Conservation (phyloP, 1,140 invertebrate genomes). For the Pachyrhynchus sulphureomaculatus region DNA sequence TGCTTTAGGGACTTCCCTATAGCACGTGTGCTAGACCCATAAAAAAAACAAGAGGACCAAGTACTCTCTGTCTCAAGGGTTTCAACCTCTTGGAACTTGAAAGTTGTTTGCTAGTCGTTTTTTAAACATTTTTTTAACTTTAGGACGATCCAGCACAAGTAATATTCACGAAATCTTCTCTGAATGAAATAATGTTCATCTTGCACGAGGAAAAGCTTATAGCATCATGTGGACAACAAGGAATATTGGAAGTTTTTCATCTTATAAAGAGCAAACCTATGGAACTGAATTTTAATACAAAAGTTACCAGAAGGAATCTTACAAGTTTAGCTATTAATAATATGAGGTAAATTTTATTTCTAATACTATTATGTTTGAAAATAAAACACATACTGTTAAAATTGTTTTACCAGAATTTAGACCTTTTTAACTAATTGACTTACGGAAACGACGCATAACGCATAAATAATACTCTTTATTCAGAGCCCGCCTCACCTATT, state of each 20-base stretch:
- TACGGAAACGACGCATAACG: too few species aligned
- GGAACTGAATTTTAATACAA: constrained; percentile 26
- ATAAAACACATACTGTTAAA: neutral
- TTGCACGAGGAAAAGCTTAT: constrained; percentile 45
- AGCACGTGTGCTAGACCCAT: too few species aligned
- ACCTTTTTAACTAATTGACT: too few species aligned
- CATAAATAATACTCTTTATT: too few species aligned
- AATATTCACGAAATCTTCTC: constrained; percentile 40
- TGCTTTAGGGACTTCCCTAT: too few species aligned
- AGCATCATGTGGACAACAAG: constrained; percentile 37
- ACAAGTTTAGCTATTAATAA: constrained; percentile 38
- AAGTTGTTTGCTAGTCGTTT: too few species aligned
- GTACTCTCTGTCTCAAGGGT: too few species aligned
- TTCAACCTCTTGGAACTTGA: too few species aligned
- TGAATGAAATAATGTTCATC: constrained; percentile 39
- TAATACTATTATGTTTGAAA: neutral
- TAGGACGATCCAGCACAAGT: constrained; percentile 46
- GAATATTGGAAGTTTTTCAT: constrained; percentile 42
- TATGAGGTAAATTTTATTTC: constrained; percentile 21
- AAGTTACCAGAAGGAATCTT: constrained; percentile 23
- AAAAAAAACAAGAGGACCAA: too few species aligned
- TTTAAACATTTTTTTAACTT: too few species aligned
- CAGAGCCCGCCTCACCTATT: too few species aligned
- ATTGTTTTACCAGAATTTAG: neutral
- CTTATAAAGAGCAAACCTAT: constrained; percentile 38